Evolutionary conservation across 2,888 invertebrate genomes (phyloP), one percentile per base, ranked within the genome.

Genomic region (Eupithecia subfuscata): DNA sequence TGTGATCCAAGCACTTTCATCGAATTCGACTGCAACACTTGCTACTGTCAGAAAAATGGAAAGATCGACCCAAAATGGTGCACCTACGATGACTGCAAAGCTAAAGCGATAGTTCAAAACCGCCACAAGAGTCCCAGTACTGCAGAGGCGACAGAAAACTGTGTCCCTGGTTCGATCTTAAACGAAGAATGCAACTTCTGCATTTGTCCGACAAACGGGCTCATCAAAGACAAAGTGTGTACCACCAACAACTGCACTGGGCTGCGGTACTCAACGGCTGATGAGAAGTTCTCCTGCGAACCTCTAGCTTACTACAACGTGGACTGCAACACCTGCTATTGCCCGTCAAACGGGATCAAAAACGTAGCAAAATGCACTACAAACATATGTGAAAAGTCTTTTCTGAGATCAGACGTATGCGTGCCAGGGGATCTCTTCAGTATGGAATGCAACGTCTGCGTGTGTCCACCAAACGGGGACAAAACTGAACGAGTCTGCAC

Each of bases 291-390:
- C 14, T 78, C 80, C 5, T 94, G 95, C 60, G 92, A 93, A 43
- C 94, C 94, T 0, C 82, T 91, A 22, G 80, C 86, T 2, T 94
- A 94, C 74, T 94, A 92, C 69, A 87, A 87, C 70, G 92, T 94
- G 0, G 95, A 94, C 71, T 95, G 95, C 75, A 95, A 95, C 65
- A 87, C 90, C 18, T 95, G 95, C 81, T 89, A 85, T 60, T 95
- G 95, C 73, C 90, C 91, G 0, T 80, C 79, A 8, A 90, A 91
- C 71, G 95, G 95, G 0, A 73, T 91, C 0, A 94, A 94, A 80
- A 94, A 94, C 75, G 86, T 94, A 0, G 89, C 86, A 0, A 91
- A 88, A 79, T 96, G 96, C 79, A 94, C 95, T 0, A 91, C 92
- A 74, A 90, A 91, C 78, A 84, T 88, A 7, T 95, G 95, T 70